These are phyloP conservation scores for Trididemnum miniatum DNA, from an alignment of 23 tunicate genomes.

Conservation along the genomic window DNA sequence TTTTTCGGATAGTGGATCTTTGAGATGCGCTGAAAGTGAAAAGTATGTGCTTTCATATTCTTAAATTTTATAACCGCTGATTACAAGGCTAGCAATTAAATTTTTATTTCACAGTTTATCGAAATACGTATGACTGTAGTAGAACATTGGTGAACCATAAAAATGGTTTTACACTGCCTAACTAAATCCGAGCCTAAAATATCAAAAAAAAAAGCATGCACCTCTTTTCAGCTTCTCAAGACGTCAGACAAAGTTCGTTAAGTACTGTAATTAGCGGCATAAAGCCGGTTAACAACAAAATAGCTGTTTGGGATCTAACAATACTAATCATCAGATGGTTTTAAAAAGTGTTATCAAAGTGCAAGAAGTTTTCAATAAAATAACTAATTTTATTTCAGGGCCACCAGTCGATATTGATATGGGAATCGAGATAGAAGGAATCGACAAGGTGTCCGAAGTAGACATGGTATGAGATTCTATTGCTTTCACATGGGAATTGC, in stretches of 20 bases:
- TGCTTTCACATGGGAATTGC: background rate
- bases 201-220: background rate
- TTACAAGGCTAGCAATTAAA: background rate
- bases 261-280: no score
- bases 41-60: background rate
- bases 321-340: no score
- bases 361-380: no score
- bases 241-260: no score
- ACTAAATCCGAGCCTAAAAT: background rate
- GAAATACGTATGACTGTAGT: background rate
- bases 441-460: constrained; percentile 66
- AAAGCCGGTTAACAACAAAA: no score
- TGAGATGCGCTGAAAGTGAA: no score
- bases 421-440: constrained; percentile 40
- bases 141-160: background rate
- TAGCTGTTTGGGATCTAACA: no score
- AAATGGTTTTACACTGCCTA: background rate
- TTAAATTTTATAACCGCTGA: background rate
- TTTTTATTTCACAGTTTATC: background rate
- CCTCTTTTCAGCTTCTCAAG: no score
- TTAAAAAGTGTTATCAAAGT: no score
- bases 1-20: no score
- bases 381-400: constrained; percentile 9
- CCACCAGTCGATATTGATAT: constrained; percentile 50
- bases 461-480: constrained; percentile 40